A percentile compares a stretch with the other conserved stretches of the same genome.
phyloP scores from a whole-genome alignment of 2,888 invertebrate species.

The Neocrepidodera transversa region DNA sequence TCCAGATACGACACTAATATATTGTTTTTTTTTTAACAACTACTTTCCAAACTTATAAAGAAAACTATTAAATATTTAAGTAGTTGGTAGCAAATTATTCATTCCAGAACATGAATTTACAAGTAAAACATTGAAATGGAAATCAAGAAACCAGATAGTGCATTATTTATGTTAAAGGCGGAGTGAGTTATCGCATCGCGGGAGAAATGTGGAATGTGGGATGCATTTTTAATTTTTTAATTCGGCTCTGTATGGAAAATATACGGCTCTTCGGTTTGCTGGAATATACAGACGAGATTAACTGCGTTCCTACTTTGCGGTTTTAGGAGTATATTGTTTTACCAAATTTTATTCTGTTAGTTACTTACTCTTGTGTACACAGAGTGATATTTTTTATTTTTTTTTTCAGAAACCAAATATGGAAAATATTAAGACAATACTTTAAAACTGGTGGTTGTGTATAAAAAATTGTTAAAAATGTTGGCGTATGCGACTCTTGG shows the following conservation, averaged over 20 bases:
- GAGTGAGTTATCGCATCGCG: slow-evolving; percentile 20
- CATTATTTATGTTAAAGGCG: slow-evolving; percentile 31
- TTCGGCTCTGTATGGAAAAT: slow-evolving; percentile 19
- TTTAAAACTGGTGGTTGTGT: background rate
- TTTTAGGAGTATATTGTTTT: too few species aligned
- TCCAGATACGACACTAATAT: too few species aligned
- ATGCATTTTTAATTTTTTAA: slow-evolving; percentile 26
- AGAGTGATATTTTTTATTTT: background rate
- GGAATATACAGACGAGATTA: slow-evolving; percentile 4
- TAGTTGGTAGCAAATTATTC: slow-evolving; percentile 8
- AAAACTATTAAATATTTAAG: slow-evolving; percentile 17
- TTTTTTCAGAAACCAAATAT: background rate
- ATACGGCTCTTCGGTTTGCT: slow-evolving; percentile 2
- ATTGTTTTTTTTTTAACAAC: too few species aligned
- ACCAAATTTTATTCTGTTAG: background rate
- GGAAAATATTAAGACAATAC: background rate
- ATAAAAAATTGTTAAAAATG: slow-evolving; percentile 45
- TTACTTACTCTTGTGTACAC: background rate
- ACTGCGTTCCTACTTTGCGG: slow-evolving; percentile 1
- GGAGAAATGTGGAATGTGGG: slow-evolving; percentile 15
- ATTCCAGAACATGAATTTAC: slow-evolving; percentile 18
- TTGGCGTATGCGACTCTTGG: slow-evolving; percentile 47
- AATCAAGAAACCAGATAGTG: slow-evolving; percentile 34
- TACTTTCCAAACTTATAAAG: slow-evolving; percentile 2
- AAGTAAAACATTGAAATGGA: slow-evolving; percentile 27